These are phyloP conservation scores for Ondatra zibethicus DNA, from an alignment of 2,113 vertebrate genomes.

Conservation along the genomic window DNA sequence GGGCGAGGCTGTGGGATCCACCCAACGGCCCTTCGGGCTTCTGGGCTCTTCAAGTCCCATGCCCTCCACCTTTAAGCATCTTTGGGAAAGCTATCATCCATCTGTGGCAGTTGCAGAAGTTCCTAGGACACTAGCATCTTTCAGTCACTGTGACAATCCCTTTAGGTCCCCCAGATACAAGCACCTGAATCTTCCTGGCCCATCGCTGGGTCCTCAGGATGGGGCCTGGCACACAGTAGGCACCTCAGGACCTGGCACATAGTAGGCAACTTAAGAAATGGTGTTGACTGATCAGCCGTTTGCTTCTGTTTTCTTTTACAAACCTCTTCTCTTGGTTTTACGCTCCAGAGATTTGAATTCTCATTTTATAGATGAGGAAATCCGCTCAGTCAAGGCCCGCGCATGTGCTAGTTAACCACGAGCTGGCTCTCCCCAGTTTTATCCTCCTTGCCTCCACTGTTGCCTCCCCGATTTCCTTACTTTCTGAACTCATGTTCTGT, in stretches of 20 bases:
- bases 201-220: neutral
- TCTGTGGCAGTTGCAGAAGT: accelerated
- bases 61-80: neutral
- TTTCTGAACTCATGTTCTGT: neutral
- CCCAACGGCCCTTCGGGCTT: neutral
- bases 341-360: neutral
- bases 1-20: neutral
- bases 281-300: neutral
- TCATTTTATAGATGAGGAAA: neutral
- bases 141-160: neutral
- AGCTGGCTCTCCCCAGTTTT: neutral
- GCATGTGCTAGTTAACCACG: neutral
- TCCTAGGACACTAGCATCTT: neutral
- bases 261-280: neutral
- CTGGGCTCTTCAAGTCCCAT: neutral
- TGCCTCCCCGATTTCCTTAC: neutral
- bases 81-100: neutral
- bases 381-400: neutral
- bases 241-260: neutral
- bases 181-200: neutral
- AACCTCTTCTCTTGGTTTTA: neutral
- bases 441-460: neutral
- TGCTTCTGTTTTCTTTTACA: neutral
- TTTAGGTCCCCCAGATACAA: too few relatives aligned
- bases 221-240: neutral